A percentile compares a stretch with the other conserved stretches of the same genome.
phyloP scores from a whole-genome alignment of 2,797 vertebrate species.

The Sibirionetta formosa region DNA sequence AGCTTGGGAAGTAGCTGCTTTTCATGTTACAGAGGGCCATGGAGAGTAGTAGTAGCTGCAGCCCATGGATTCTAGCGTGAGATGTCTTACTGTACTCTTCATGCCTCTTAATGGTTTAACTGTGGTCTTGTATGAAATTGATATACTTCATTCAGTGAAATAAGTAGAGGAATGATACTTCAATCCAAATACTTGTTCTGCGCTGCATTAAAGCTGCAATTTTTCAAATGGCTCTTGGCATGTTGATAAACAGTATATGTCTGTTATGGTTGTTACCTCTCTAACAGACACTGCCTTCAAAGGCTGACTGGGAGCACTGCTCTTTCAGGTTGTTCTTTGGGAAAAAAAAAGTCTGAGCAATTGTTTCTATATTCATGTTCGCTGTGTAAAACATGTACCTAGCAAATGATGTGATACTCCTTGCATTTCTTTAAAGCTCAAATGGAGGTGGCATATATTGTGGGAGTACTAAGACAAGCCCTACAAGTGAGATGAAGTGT shows the following conservation, averaged over 20 bases:
- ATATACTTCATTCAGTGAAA: not conserved
- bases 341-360: not conserved
- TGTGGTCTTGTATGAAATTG: not conserved
- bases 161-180: constrained; percentile 16
- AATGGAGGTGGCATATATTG: accelerated
- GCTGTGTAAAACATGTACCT: not conserved
- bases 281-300: not conserved
- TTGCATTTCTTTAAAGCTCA: not conserved
- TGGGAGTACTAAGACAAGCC: not conserved
- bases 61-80: not conserved
- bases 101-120: not conserved
- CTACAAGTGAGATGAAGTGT: not conserved
- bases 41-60: not conserved
- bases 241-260: not conserved
- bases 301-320: not conserved
- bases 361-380: not conserved
- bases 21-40: not conserved
- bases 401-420: not conserved
- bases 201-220: not conserved
- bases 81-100: not conserved
- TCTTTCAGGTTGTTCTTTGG: not conserved
- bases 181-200: constrained; percentile 20
- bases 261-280: not conserved
- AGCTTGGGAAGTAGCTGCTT: not conserved
- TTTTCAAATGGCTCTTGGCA: not conserved